These are phyloP conservation scores for Gracilinanus agilis DNA, from an alignment of 2,113 vertebrate species.

Conservation along the genomic window DNA sequence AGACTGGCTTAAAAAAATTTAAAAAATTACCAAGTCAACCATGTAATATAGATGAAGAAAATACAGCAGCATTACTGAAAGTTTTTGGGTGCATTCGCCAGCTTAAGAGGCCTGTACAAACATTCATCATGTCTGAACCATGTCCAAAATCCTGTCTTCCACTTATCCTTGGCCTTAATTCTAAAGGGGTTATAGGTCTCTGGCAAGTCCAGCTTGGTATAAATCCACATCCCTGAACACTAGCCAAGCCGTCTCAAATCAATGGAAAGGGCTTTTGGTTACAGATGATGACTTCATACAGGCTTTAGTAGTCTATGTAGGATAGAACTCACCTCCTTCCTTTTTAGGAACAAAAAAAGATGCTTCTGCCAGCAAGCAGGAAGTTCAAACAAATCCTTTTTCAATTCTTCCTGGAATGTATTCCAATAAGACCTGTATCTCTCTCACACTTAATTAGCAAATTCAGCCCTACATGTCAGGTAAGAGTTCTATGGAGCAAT, in stretches of 20 bases:
- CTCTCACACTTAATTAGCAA: not conserved
- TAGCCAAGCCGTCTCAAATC: not conserved
- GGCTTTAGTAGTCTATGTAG: not conserved
- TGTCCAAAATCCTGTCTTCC: not conserved
- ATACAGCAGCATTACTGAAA: not conserved
- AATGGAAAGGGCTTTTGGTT: not conserved
- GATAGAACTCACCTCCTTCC: not conserved
- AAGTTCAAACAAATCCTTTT: slow-evolving; percentile 6
- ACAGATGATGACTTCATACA: not conserved
- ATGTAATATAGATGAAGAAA: not conserved
- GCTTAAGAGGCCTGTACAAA: not conserved
- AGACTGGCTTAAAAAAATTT: not conserved
- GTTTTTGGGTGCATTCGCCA: not conserved
- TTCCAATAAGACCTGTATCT: not conserved
- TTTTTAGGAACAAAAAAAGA: not conserved
- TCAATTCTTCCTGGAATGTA: not conserved
- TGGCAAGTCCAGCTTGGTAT: slow-evolving; percentile 3
- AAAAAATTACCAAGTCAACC: not conserved
- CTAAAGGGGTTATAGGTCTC: not conserved
- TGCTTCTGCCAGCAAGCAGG: not conserved
- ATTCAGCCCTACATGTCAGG: not conserved
- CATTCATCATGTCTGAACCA: not conserved
- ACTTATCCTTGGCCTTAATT: slow-evolving; percentile 4
- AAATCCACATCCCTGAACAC: not conserved
- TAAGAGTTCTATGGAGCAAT: not conserved